phyloP scores from a whole-genome alignment of 2,888 invertebrate species.

The Drosophila affinis region DNA sequence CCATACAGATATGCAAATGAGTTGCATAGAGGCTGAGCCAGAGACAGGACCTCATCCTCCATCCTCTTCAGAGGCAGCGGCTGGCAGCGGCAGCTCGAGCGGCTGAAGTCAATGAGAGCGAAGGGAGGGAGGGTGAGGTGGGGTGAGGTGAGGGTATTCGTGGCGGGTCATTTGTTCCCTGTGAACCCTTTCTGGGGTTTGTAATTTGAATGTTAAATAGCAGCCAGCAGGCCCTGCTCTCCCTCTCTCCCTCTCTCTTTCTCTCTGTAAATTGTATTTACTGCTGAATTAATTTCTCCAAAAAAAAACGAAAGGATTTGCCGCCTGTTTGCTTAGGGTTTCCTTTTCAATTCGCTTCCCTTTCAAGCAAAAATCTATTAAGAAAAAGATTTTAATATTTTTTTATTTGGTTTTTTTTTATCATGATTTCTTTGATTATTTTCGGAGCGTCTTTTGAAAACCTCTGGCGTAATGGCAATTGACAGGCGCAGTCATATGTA shows the following conservation, averaged over 20 bases:
- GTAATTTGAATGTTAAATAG: slow-evolving; percentile 80
- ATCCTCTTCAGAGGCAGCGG: slow-evolving; percentile 52
- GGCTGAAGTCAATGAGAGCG: slow-evolving; percentile 72
- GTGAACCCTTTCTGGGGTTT: slow-evolving; percentile 62
- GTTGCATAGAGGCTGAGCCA: slow-evolving; percentile 32
- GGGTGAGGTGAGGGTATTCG: no score
- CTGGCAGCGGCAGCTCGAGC: slow-evolving; percentile 60
- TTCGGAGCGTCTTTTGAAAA: slow-evolving; percentile 17
- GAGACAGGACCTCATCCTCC: slow-evolving; percentile 19
- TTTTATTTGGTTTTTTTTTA: slow-evolving; percentile 7
- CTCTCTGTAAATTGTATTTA: slow-evolving; percentile 71
- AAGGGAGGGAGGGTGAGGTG: slow-evolving; percentile 8
- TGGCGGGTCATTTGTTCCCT: slow-evolving; percentile 21
- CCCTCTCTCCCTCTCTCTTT: slow-evolving; percentile 18
- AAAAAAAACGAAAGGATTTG: slow-evolving; percentile 48
- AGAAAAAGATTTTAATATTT: slow-evolving; percentile 26
- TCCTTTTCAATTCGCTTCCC: slow-evolving; percentile 40
- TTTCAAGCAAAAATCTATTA: slow-evolving; percentile 45
- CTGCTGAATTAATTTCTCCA: slow-evolving; percentile 76
- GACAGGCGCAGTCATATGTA: slow-evolving; percentile 75
- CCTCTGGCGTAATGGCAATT: slow-evolving; percentile 46
- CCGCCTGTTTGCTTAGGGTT: slow-evolving; percentile 48
- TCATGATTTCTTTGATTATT: slow-evolving; percentile 33
- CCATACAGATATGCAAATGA: slow-evolving; percentile 57
- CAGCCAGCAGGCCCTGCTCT: slow-evolving; percentile 17